phyloP scores from a whole-genome alignment of 2,797 vertebrate species.

The Neopelma chrysocephalum region DNA sequence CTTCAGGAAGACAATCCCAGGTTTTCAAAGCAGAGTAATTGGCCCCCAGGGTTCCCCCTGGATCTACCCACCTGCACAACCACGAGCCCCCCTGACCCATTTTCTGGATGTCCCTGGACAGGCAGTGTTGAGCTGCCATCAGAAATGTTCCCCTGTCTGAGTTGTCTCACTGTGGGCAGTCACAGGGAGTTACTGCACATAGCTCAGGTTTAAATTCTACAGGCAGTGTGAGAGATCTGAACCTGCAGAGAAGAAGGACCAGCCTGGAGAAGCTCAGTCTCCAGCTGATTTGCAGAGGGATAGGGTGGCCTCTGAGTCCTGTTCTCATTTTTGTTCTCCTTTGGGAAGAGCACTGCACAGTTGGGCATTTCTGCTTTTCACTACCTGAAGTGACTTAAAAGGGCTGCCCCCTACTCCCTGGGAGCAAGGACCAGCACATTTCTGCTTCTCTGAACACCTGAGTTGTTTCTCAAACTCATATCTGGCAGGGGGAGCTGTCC shows the following conservation, averaged over 20 bases:
- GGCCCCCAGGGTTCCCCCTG: background rate
- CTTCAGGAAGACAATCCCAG: background rate
- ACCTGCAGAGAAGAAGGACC: background rate
- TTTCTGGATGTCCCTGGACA: background rate
- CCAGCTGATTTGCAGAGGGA: background rate
- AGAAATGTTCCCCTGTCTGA: background rate
- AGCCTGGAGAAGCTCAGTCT: background rate
- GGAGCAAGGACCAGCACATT: background rate
- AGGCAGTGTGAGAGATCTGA: background rate
- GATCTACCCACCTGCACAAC: background rate
- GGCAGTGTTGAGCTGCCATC: background rate
- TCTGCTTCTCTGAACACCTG: background rate
- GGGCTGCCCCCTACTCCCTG: accelerated
- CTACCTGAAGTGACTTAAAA: background rate
- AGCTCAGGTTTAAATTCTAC: background rate
- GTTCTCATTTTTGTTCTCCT: background rate
- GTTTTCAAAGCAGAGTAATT: accelerated
- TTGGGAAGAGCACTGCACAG: background rate
- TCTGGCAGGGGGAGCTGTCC: background rate
- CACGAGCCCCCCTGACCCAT: background rate
- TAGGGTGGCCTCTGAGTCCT: accelerated
- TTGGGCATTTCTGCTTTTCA: background rate
- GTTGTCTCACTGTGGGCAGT: background rate
- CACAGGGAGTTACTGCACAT: background rate
- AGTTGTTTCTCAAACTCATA: background rate